These are phyloP conservation scores for Cylindroiulus punctatus DNA, from an alignment of 2,888 invertebrate genomes.

Conservation along the genomic window DNA sequence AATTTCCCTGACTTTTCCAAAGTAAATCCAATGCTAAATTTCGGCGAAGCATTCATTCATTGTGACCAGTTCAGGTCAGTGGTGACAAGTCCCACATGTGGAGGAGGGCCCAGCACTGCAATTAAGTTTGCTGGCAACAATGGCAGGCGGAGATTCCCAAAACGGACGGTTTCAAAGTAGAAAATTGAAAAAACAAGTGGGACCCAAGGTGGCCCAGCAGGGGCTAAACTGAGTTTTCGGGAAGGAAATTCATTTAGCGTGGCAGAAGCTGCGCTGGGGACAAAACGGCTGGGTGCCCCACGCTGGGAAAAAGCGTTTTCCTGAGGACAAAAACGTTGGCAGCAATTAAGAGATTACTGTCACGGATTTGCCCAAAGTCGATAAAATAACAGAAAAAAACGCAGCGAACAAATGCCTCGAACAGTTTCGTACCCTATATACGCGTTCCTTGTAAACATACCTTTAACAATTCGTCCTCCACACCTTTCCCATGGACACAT, in stretches of 20 bases:
- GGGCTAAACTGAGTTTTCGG: neutral
- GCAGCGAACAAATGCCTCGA: neutral
- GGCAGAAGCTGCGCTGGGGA: neutral
- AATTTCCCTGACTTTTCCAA: too few species aligned
- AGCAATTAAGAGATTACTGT: slow-evolving; percentile 37
- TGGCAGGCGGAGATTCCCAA: neutral
- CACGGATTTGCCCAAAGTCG: slow-evolving; percentile 36
- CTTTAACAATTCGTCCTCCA: neutral
- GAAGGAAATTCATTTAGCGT: neutral
- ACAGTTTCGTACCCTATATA: neutral
- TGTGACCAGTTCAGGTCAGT: too few species aligned
- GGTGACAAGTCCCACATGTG: too few species aligned
- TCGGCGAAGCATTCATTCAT: too few species aligned
- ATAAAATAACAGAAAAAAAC: neutral
- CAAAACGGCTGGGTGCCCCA: neutral
- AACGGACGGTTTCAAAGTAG: neutral
- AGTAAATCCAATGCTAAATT: too few species aligned
- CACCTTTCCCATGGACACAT: slow-evolving; percentile 17
- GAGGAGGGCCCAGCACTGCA: neutral
- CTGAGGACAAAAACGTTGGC: slow-evolving; percentile 25
- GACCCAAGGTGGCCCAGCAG: neutral
- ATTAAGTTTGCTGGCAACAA: neutral
- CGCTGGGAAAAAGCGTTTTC: slow-evolving; percentile 13
- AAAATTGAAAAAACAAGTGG: neutral
- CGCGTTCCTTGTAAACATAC: neutral